Percentiles rank a stretch among this genome's conserved stretches.
Evolutionary conservation across 2,797 vertebrate species (phyloP).

Genomic region (Coreius guichenoti): DNA sequence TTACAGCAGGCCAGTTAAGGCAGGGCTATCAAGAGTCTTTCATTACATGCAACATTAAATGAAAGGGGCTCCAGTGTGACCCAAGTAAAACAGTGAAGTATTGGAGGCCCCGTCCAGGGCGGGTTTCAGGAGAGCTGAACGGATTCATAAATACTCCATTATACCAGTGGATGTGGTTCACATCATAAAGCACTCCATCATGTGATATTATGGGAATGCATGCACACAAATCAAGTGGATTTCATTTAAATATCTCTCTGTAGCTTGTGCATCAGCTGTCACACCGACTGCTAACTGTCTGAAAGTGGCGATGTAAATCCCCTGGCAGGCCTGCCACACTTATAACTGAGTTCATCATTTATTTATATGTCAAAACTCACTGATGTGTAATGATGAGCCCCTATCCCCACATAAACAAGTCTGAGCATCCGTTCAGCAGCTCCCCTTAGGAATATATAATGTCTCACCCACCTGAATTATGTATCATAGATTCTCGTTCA

Average conservation of each 20-base stretch:
- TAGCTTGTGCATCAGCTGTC: constrained; percentile 3
- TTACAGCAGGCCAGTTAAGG: constrained; percentile 52
- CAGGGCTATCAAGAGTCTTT: constrained; percentile 40
- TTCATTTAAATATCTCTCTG: constrained; percentile 29
- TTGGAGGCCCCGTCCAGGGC: constrained; percentile 7
- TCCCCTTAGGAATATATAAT: constrained; percentile 17
- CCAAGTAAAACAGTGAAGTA: constrained; percentile 33
- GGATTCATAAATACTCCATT: constrained; percentile 52
- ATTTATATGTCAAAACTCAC: constrained; percentile 35
- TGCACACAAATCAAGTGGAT: constrained; percentile 38
- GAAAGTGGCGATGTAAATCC: constrained; percentile 19
- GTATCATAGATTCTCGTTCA: neutral
- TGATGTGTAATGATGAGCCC: constrained; percentile 39
- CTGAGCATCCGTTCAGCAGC: neutral
- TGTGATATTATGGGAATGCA: constrained; percentile 25
- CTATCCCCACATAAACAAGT: constrained; percentile 21
- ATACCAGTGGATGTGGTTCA: constrained; percentile 26
- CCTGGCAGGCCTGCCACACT: constrained; percentile 9
- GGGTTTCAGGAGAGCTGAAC: constrained; percentile 19
- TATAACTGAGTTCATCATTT: constrained; percentile 17
- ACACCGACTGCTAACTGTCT: neutral
- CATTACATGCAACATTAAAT: constrained; percentile 60
- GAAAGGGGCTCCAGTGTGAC: constrained; percentile 46
- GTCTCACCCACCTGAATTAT: neutral
- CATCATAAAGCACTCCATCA: constrained; percentile 45